A percentile compares a stretch with the other conserved stretches of the same genome.
These are phyloP conservation scores for Sinelater perroti DNA, from an alignment of 2,888 invertebrate genomes.

Conservation along the genomic window DNA sequence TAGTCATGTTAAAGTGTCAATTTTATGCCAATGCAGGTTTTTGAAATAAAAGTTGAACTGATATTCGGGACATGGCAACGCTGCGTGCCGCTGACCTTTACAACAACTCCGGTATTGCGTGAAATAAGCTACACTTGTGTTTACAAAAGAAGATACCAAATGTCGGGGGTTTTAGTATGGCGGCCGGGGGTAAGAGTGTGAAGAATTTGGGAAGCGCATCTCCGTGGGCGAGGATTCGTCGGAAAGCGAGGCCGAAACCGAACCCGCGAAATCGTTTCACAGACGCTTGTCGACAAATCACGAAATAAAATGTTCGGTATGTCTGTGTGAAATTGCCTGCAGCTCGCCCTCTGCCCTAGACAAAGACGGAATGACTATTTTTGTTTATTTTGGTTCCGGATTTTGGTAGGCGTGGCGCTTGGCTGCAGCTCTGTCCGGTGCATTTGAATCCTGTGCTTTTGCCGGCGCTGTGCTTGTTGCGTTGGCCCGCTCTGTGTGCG, in stretches of 20 bases:
- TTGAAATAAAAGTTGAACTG: too few relatives aligned
- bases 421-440: conserved; percentile 27
- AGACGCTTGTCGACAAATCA: conserved; percentile 84
- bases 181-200: conserved; percentile 54
- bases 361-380: conserved; percentile 49
- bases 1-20: too few relatives aligned
- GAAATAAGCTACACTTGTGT: conserved; percentile 29
- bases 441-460: conserved; percentile 23
- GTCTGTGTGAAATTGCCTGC: conserved; percentile 53
- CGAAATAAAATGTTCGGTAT: conserved; percentile 82
- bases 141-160: conserved; percentile 37
- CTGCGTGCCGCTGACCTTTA: conserved; percentile 36
- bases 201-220: conserved; percentile 56
- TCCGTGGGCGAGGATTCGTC: conserved; percentile 69
- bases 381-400: conserved; percentile 44
- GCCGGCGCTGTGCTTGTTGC: conserved; percentile 12
- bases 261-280: conserved; percentile 78
- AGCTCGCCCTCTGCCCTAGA: conserved; percentile 41
- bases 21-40: too few relatives aligned
- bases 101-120: conserved; percentile 24
- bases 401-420: conserved; percentile 44
- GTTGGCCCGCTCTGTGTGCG: conserved; percentile 14
- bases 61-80: conserved; percentile 29
- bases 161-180: conserved; percentile 51
- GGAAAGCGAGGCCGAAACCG: conserved; percentile 85